These are phyloP conservation scores for Rhyacophila evoluta DNA, from an alignment of 2,888 invertebrate genomes.

Conservation along the genomic window DNA sequence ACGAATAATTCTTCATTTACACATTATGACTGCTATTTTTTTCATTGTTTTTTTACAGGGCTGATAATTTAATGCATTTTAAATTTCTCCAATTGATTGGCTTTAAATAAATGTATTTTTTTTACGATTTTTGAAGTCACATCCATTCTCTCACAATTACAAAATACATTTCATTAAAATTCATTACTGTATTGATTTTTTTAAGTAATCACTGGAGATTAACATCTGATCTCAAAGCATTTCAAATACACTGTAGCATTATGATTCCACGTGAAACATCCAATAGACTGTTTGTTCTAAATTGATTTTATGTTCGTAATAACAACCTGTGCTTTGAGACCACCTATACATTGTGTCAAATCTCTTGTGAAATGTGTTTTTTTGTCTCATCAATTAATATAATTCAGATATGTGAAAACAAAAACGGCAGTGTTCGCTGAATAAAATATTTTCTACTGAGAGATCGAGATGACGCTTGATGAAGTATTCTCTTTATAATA, in stretches of 20 bases:
- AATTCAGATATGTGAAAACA: no score
- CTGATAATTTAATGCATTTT: not conserved
- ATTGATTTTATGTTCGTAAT: not conserved
- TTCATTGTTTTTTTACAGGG: constrained; percentile 13
- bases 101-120: not conserved
- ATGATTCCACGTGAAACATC: no score
- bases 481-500: no score
- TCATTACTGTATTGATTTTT: not conserved
- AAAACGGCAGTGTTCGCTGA: no score
- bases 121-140: no score
- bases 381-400: not conserved
- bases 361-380: constrained; percentile 14
- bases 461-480: no score
- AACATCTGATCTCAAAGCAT: not conserved
- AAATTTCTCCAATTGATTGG: not conserved
- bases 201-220: not conserved
- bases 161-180: not conserved
- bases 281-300: not conserved
- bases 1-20: not conserved
- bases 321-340: not conserved
- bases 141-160: no score
- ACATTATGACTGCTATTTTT: not conserved
- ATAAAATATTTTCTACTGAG: no score
- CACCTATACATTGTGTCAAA: not conserved
- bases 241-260: no score